These are phyloP conservation scores for Dicentrarchus labrax DNA, from an alignment of 2,113 vertebrate species.

Conservation along the genomic window DNA sequence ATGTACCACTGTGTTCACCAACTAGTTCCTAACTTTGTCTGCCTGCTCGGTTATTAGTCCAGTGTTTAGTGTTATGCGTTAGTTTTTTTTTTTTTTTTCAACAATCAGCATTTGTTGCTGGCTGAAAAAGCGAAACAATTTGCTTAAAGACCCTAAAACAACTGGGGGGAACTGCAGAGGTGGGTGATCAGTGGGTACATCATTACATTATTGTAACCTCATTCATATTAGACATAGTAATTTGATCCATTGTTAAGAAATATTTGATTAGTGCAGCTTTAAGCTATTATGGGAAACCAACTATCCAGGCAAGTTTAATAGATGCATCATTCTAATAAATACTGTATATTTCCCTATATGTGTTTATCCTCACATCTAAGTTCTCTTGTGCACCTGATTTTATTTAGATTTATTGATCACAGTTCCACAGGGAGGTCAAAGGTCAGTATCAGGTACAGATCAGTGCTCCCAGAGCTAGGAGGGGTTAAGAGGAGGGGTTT, in stretches of 20 bases:
- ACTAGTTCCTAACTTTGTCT: no score
- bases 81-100: no score
- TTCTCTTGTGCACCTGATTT: background rate
- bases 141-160: no score
- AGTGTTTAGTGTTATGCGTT: no score
- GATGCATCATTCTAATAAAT: background rate
- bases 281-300: background rate
- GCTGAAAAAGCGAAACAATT: no score
- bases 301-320: background rate
- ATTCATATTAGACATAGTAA: background rate
- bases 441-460: background rate
- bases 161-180: background rate
- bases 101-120: no score
- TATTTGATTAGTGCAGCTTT: background rate
- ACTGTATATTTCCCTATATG: background rate
- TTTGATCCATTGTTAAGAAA: background rate
- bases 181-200: background rate
- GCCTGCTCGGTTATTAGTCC: no score
- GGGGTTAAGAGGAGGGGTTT: no score
- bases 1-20: no score
- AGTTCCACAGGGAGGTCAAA: background rate
- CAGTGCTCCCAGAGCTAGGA: background rate
- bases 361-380: background rate
- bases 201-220: background rate
- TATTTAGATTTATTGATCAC: background rate